These are phyloP conservation scores for Peromyscus leucopus DNA, from an alignment of 2,113 vertebrate genomes.

Conservation along the genomic window DNA sequence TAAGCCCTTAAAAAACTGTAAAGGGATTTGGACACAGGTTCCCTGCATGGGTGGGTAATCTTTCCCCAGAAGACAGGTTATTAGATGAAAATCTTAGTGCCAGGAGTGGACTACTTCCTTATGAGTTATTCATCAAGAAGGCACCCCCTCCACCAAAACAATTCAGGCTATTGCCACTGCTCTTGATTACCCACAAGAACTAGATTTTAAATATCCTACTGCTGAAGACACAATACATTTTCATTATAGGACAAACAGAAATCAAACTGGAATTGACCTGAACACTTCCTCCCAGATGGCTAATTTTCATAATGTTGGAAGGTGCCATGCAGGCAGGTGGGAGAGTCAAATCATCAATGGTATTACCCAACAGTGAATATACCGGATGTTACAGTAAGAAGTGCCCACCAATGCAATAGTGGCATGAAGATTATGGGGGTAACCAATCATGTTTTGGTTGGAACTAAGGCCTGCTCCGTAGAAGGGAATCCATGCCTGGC, in stretches of 20 bases:
- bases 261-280: background rate
- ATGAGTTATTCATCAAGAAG: background rate
- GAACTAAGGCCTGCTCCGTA: background rate
- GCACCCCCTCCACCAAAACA: background rate
- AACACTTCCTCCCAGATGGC: background rate
- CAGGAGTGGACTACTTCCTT: background rate
- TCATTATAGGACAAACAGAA: background rate
- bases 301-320: background rate
- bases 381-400: background rate
- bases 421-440: background rate
- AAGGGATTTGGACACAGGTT: background rate
- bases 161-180: background rate
- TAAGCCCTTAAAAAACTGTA: background rate
- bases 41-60: background rate
- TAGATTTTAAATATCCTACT: background rate
- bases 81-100: background rate
- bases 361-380: background rate
- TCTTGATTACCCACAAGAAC: background rate
- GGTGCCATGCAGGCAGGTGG: background rate
- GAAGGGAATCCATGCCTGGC: background rate
- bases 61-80: background rate
- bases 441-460: background rate
- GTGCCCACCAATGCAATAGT: background rate
- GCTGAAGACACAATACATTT: background rate
- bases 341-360: background rate